Evolutionary conservation across 1,140 invertebrate genomes (phyloP).

Genomic region (Manduca sexta): DNA sequence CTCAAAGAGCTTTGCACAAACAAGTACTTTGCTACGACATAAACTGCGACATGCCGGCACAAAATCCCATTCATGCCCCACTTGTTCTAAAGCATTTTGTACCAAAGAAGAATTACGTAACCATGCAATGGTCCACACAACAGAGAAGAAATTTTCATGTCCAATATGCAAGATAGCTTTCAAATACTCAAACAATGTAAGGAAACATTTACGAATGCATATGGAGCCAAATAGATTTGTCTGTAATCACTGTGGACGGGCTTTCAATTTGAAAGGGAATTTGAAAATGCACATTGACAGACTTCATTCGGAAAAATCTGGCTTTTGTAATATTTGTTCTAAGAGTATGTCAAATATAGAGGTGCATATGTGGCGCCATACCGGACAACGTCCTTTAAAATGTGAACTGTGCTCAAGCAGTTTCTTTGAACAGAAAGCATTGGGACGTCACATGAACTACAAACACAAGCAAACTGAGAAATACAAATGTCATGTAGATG

Average conservation of each 20-base stretch:
- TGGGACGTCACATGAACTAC: constrained; percentile 41
- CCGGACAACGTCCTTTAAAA: constrained; percentile 77
- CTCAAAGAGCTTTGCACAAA: constrained; percentile 41
- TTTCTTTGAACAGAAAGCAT: constrained; percentile 37
- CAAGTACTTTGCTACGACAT: constrained; percentile 70
- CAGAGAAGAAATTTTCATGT: constrained; percentile 46
- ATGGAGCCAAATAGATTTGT: constrained; percentile 32
- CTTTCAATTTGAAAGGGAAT: constrained; percentile 73
- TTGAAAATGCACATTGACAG: constrained; percentile 51
- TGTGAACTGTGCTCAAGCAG: constrained; percentile 73
- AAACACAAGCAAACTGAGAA: constrained; percentile 50
- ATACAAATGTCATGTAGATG: constrained; percentile 42
- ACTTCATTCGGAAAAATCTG: constrained; percentile 53
- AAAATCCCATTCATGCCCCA: constrained; percentile 77
- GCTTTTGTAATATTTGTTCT: constrained; percentile 44
- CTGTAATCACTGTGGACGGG: constrained; percentile 66
- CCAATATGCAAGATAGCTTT: constrained; percentile 40
- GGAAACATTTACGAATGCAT: constrained; percentile 44
- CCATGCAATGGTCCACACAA: constrained; percentile 39
- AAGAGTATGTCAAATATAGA: constrained; percentile 52
- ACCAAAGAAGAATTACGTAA: constrained; percentile 41
- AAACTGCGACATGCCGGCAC: constrained; percentile 85
- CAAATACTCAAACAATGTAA: constrained; percentile 48
- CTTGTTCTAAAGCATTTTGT: constrained; percentile 75
- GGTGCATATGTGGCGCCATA: constrained; percentile 77